Percentiles rank a stretch among this genome's conserved stretches.
These are phyloP conservation scores for Rotaria sp. DNA, from an alignment of 2,888 invertebrate genomes.

Conservation along the genomic window DNA sequence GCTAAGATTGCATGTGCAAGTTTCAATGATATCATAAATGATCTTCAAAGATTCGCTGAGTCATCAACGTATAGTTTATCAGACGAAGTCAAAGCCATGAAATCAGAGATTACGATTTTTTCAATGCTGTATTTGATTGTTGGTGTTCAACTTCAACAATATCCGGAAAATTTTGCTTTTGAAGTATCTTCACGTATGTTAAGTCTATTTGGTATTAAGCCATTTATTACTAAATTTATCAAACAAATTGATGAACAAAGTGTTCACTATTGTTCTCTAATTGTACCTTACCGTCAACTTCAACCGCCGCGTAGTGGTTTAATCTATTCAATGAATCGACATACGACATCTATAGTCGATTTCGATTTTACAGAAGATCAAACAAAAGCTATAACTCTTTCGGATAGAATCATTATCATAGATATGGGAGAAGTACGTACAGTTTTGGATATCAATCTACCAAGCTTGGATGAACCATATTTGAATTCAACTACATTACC, in stretches of 20 bases:
- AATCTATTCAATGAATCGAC: constrained; percentile 30
- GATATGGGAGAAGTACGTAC: not conserved
- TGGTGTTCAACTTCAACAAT: constrained; percentile 12
- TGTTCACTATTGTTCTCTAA: not conserved
- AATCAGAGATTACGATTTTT: not conserved
- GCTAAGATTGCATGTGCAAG: not conserved
- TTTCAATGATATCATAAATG: constrained; percentile 22
- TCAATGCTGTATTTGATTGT: not conserved
- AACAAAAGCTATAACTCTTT: not conserved
- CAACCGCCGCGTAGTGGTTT: constrained; percentile 13
- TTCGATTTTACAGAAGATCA: not conserved
- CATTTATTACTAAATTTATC: constrained; percentile 23
- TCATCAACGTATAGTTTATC: not conserved
- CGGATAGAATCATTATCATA: not conserved
- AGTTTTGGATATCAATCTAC: not conserved
- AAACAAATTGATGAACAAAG: not conserved
- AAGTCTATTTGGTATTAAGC: not conserved
- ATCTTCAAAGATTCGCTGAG: not conserved
- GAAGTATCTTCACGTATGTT: not conserved
- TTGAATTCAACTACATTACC: not conserved
- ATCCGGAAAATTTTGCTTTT: not conserved
- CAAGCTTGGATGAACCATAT: not conserved
- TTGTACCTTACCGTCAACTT: constrained; percentile 28
- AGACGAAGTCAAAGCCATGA: not conserved
- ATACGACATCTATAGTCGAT: not conserved